A percentile compares a stretch with the other conserved stretches of the same genome.
Evolutionary conservation across 2,888 invertebrate genomes (phyloP).

Genomic region (Oscheius sp.): DNA sequence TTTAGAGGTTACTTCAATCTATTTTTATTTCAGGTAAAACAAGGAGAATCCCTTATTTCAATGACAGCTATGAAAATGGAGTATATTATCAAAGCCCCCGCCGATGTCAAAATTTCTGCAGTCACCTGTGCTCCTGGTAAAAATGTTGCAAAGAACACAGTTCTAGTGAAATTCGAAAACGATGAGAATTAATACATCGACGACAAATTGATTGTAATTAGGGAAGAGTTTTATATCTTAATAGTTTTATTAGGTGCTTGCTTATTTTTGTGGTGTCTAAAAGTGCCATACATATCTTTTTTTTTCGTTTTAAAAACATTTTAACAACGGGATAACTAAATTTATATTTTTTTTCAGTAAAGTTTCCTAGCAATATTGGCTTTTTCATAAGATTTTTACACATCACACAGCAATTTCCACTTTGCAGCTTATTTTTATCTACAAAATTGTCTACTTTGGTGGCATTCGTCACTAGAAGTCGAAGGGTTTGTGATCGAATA

Average conservation of each 20-base stretch:
- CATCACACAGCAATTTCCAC: too few relatives aligned
- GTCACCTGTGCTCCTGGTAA: slow-evolving; percentile 61
- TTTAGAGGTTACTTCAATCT: neutral
- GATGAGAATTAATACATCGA: slow-evolving; percentile 10
- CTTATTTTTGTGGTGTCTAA: slow-evolving; percentile 4
- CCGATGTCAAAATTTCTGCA: slow-evolving; percentile 56
- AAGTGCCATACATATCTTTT: slow-evolving; percentile 26
- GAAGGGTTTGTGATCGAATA: too few relatives aligned
- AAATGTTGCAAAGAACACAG: slow-evolving; percentile 63
- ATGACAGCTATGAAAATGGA: slow-evolving; percentile 99
- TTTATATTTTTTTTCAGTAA: neutral
- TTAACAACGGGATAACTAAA: neutral
- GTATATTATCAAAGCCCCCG: slow-evolving; percentile 79
- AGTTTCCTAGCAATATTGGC: neutral
- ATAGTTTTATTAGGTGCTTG: too few relatives aligned
- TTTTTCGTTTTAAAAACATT: neutral
- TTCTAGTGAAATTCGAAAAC: slow-evolving; percentile 54
- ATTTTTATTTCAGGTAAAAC: slow-evolving; percentile 36
- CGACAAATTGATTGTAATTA: too few relatives aligned
- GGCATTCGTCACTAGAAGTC: too few relatives aligned
- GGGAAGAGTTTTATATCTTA: neutral
- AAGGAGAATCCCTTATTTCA: slow-evolving; percentile 87
- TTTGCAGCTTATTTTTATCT: too few relatives aligned
- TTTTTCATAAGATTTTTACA: neutral
- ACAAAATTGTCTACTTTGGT: too few relatives aligned